phyloP scores from a whole-genome alignment of 1,140 invertebrate genomes.

The Drosophila suzukii region DNA sequence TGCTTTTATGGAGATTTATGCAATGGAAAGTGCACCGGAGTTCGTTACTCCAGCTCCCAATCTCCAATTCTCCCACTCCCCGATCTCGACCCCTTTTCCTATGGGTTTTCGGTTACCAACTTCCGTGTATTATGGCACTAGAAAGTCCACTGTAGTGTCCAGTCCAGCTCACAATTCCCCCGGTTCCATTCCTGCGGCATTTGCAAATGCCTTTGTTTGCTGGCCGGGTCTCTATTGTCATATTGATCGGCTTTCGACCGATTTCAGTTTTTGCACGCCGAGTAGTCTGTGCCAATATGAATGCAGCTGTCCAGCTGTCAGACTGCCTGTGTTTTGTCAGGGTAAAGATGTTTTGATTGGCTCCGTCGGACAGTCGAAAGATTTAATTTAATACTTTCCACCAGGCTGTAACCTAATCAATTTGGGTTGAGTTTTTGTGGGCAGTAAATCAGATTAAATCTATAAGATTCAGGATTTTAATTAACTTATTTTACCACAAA shows the following conservation, averaged over 20 bases:
- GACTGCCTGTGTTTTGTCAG: conserved; percentile 7
- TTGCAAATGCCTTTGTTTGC: conserved; percentile 39
- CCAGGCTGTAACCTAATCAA: neutral
- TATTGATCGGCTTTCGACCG: conserved; percentile 55
- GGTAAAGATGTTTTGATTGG: conserved; percentile 16
- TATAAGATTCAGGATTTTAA: neutral
- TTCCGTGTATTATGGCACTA: conserved; percentile 77
- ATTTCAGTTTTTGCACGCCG: conserved; percentile 43
- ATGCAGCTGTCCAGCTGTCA: conserved; percentile 15
- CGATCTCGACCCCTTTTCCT: conserved; percentile 14
- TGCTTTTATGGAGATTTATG: conserved; percentile 46
- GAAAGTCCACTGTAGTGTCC: conserved; percentile 49
- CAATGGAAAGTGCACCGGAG: conserved; percentile 63
- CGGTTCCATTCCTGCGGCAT: conserved; percentile 9
- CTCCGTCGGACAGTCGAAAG: conserved; percentile 6
- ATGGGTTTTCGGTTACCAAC: conserved; percentile 76
- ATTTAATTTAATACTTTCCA: conserved; percentile 7
- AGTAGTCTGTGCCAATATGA: conserved; percentile 24
- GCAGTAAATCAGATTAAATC: neutral
- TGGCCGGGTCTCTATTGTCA: conserved; percentile 35
- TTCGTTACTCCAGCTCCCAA: conserved; percentile 31
- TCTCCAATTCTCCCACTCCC: neutral
- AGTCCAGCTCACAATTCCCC: conserved; percentile 9
- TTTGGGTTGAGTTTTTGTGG: neutral
- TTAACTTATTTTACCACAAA: no score